phyloP scores from a whole-genome alignment of 2,888 invertebrate species.

The Resseliella maxima region DNA sequence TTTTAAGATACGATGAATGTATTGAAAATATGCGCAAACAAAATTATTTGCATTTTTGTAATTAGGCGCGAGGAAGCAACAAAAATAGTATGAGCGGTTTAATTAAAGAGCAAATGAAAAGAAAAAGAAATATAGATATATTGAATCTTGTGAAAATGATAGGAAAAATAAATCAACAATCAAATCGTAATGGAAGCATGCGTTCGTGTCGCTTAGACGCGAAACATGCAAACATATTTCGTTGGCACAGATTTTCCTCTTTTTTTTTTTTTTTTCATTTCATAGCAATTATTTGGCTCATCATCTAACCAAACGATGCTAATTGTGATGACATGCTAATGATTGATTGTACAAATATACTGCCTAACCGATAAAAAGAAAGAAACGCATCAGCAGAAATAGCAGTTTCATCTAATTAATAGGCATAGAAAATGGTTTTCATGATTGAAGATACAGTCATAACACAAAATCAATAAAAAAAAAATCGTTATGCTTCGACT shows the following conservation, averaged over 20 bases:
- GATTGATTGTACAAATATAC: slow-evolving; percentile 22
- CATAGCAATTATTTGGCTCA: neutral
- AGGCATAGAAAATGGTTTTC: neutral
- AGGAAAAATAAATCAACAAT: slow-evolving; percentile 15
- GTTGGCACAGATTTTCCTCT: slow-evolving; percentile 40
- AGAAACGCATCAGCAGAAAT: neutral
- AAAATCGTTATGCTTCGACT: neutral
- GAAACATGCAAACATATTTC: neutral
- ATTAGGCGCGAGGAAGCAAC: neutral
- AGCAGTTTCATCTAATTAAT: slow-evolving; percentile 20
- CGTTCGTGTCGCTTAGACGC: slow-evolving; percentile 8
- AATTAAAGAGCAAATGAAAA: neutral
- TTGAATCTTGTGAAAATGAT: slow-evolving; percentile 16
- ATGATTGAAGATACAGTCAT: neutral
- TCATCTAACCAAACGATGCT: slow-evolving; percentile 16
- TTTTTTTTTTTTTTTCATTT: neutral
- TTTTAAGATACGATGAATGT: neutral
- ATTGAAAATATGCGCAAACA: slow-evolving; percentile 38
- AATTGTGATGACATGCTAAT: slow-evolving; percentile 53
- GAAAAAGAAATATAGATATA: neutral
- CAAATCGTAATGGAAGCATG: slow-evolving; percentile 24
- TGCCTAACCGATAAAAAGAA: neutral
- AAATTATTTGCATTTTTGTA: slow-evolving; percentile 33
- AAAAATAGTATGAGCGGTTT: neutral
- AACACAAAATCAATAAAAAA: neutral